phyloP scores from a whole-genome alignment of 2,113 vertebrate genomes.

The Rousettus leschenaultii region DNA sequence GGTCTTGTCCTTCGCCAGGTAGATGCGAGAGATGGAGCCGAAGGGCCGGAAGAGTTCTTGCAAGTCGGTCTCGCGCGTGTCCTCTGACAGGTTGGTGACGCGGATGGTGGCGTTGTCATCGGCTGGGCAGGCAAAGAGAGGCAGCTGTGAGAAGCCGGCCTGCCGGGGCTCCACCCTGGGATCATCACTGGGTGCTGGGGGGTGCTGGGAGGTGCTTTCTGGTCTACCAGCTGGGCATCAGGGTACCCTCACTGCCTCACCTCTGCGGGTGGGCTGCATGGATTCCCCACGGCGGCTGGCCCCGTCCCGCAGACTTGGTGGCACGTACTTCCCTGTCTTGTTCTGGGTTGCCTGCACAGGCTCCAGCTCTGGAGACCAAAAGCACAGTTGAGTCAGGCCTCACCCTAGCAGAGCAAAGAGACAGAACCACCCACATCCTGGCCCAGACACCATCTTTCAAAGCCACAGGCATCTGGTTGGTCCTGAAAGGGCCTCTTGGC shows the following conservation, averaged over 20 bases:
- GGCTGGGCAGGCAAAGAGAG: conserved; percentile 73
- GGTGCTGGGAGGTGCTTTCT: accelerated
- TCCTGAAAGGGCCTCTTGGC: not conserved
- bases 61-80: conserved; percentile 96
- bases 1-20: conserved; percentile 98
- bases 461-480: accelerated
- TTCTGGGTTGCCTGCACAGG: conserved; percentile 89
- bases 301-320: conserved; percentile 92
- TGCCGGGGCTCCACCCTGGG: not conserved
- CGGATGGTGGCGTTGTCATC: conserved; percentile 98
- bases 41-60: conserved; percentile 99
- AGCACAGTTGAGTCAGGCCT: not conserved
- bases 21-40: conserved; percentile 97
- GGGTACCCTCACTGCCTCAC: conserved; percentile 59
- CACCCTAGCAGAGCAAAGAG: accelerated
- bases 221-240: accelerated
- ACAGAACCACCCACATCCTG: not conserved
- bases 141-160: not conserved
- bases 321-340: conserved; percentile 96
- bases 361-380: conserved; percentile 85
- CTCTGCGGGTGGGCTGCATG: conserved; percentile 96
- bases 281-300: conserved; percentile 92
- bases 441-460: not conserved
- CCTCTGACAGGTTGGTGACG: conserved; percentile 97
- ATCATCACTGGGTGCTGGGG: not conserved